Percentiles rank a stretch among this genome's conserved stretches.
These are phyloP conservation scores for Pollenia angustigena DNA, from an alignment of 2,888 invertebrate species.

Conservation along the genomic window DNA sequence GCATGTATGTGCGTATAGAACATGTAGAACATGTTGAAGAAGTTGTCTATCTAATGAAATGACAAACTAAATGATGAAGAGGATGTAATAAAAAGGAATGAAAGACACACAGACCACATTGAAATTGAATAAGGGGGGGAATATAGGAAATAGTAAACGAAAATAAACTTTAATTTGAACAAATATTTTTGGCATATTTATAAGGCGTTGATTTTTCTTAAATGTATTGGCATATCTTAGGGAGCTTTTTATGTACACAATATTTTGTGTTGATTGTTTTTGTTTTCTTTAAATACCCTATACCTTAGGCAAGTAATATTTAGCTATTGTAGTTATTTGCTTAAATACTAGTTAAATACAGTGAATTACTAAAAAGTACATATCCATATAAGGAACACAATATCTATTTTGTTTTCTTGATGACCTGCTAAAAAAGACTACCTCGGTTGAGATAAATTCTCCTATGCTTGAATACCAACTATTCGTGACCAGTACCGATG, in stretches of 20 bases:
- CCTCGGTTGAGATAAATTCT: no score
- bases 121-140: no score
- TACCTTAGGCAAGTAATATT: neutral
- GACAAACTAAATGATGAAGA: slow-evolving; percentile 36
- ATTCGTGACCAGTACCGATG: no score
- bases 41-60: slow-evolving; percentile 26
- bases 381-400: neutral
- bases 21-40: neutral
- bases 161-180: neutral
- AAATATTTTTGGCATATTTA: slow-evolving; percentile 46
- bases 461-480: no score
- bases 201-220: slow-evolving; percentile 50
- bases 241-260: neutral
- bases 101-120: neutral
- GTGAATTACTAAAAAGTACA: neutral
- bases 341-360: no score
- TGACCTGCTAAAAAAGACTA: no score
- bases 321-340: no score
- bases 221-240: slow-evolving; percentile 38
- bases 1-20: neutral
- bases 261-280: neutral
- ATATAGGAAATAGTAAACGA: neutral
- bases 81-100: slow-evolving; percentile 1
- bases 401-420: neutral
- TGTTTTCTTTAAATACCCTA: neutral